Conservation (phyloP, 2,113 vertebrate genomes). For the Xenopus borealis region DNA sequence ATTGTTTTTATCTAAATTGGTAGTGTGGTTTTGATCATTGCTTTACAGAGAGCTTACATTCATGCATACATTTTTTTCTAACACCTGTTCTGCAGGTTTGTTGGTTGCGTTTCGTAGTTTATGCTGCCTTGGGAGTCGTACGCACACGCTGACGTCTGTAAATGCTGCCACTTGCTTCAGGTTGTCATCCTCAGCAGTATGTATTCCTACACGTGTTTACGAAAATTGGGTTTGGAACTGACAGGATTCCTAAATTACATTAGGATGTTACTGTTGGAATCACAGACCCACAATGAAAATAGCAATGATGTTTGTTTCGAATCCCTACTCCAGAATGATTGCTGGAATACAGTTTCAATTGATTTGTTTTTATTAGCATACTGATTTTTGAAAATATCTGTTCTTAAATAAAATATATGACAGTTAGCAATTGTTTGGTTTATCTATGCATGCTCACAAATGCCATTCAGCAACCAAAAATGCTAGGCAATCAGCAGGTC, state of each 20-base stretch:
- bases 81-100: conserved; percentile 62
- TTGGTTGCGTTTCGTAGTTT: conserved; percentile 57
- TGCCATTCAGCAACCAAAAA: too few relatives aligned
- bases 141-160: conserved; percentile 53
- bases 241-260: not conserved
- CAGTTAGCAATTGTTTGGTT: too few relatives aligned
- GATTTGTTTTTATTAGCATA: too few relatives aligned
- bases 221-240: conserved; percentile 4
- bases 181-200: conserved; percentile 61
- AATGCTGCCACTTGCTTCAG: conserved; percentile 44
- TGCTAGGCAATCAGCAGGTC: too few relatives aligned
- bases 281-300: conserved; percentile 6
- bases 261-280: conserved; percentile 17
- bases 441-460: too few relatives aligned
- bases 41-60: too few relatives aligned
- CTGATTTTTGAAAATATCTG: too few relatives aligned
- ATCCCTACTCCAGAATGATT: too few relatives aligned
- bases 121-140: conserved; percentile 50
- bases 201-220: conserved; percentile 53
- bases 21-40: too few relatives aligned
- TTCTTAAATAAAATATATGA: too few relatives aligned
- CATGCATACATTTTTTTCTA: not conserved
- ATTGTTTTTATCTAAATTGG: too few relatives aligned
- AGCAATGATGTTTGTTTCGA: not conserved
- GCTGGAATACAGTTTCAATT: too few relatives aligned